Percentiles rank a stretch among this genome's conserved stretches.
Conservation (phyloP, 2,888 invertebrate species). For the Drosophila mercatorum region DNA sequence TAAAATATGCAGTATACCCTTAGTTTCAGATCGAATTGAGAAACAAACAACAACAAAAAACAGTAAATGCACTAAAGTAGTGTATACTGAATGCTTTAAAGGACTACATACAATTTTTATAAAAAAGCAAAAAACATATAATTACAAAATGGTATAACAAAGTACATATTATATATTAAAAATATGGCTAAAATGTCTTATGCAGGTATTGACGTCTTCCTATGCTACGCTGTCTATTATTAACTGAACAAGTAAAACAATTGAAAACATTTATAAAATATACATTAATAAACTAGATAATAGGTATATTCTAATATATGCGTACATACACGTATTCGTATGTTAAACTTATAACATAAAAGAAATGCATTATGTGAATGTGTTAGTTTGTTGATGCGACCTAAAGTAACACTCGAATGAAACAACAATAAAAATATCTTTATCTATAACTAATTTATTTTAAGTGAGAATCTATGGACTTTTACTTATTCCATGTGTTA, state of each 20-base stretch:
- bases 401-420: constrained; percentile 46
- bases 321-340: constrained; percentile 65
- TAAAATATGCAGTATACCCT: constrained; percentile 42
- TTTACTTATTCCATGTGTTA: constrained; percentile 43
- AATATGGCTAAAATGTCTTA: constrained; percentile 85
- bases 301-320: constrained; percentile 74
- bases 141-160: constrained; percentile 61
- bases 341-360: constrained; percentile 31
- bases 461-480: constrained; percentile 65
- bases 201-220: constrained; percentile 86
- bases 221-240: constrained; percentile 86
- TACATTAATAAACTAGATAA: constrained; percentile 77
- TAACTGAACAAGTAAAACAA: constrained; percentile 82
- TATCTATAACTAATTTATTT: constrained; percentile 57
- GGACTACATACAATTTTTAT: constrained; percentile 56
- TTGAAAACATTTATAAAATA: constrained; percentile 74
- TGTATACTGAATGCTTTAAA: constrained; percentile 50
- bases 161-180: constrained; percentile 72
- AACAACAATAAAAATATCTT: constrained; percentile 50
- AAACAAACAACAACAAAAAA: constrained; percentile 20
- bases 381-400: constrained; percentile 20
- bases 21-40: constrained; percentile 47
- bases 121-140: constrained; percentile 38
- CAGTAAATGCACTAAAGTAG: constrained; percentile 35
- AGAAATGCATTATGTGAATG: constrained; percentile 32